Percentiles rank a stretch among this genome's conserved stretches.
Evolutionary conservation across 2,797 vertebrate genomes (phyloP).

Genomic region (Alcedo quadribrachys): DNA sequence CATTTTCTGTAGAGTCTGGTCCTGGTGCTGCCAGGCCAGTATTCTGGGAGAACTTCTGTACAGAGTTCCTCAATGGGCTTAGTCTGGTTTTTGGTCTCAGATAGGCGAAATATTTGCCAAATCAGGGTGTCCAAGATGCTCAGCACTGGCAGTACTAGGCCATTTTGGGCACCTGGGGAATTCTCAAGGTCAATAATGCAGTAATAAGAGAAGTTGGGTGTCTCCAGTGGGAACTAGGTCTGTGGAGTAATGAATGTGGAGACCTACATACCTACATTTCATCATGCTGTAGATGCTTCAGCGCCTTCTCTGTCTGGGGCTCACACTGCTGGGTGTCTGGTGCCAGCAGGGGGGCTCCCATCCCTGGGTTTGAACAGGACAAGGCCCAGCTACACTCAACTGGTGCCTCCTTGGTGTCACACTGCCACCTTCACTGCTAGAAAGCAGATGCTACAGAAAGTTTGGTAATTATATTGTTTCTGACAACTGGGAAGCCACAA

Average conservation of each 20-base stretch:
- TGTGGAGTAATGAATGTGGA: not conserved
- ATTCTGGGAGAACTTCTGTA: not conserved
- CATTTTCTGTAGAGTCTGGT: not conserved
- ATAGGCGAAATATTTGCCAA: not conserved
- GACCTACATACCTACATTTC: not conserved
- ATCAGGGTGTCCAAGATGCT: not conserved
- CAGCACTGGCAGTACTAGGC: not conserved
- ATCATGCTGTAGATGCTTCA: not conserved
- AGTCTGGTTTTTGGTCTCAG: not conserved
- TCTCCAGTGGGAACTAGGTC: not conserved
- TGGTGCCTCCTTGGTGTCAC: not conserved
- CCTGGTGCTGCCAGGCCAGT: not conserved
- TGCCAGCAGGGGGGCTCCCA: not conserved
- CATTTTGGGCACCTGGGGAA: not conserved
- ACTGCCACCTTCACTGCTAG: not conserved
- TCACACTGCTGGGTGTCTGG: fast-evolving
- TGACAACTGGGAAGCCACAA: not conserved
- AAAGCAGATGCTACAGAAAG: not conserved
- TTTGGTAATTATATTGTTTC: not conserved
- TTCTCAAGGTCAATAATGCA: not conserved
- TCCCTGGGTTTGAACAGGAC: not conserved
- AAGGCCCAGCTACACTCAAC: fast-evolving
- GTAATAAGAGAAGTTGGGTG: not conserved
- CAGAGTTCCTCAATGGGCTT: not conserved
- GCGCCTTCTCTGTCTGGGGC: not conserved